phyloP scores from a whole-genome alignment of 1,140 invertebrate species.

The Meloidogyne chitwoodi region DNA sequence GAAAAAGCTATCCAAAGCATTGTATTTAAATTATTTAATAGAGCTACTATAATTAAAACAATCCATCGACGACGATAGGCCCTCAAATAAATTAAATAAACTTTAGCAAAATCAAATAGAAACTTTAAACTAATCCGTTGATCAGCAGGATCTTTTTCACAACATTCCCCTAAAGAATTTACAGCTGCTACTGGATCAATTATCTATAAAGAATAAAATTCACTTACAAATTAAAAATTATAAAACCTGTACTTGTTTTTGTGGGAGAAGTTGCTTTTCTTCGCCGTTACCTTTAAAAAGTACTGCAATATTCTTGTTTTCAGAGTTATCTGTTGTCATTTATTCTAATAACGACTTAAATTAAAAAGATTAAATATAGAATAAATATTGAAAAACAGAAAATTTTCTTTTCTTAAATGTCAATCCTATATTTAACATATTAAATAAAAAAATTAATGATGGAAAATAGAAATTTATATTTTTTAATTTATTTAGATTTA shows the following conservation, averaged over 20 bases:
- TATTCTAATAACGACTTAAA: not conserved
- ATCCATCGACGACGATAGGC: slow-evolving; percentile 50
- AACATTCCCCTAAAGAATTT: slow-evolving; percentile 22
- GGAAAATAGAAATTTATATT: too few species aligned
- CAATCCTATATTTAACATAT: too few species aligned
- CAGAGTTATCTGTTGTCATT: not conserved
- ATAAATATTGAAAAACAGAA: too few species aligned
- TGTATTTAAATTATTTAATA: slow-evolving; percentile 44
- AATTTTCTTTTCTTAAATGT: too few species aligned
- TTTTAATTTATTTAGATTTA: too few species aligned
- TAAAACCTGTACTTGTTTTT: not conserved
- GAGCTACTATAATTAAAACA: slow-evolving; percentile 40
- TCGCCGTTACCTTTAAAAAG: not conserved
- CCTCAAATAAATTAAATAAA: slow-evolving; percentile 20
- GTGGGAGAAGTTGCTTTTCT: not conserved
- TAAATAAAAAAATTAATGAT: too few species aligned
- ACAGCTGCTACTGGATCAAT: slow-evolving; percentile 32
- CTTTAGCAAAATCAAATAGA: not conserved
- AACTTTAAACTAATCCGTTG: slow-evolving; percentile 30
- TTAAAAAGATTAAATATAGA: not conserved
- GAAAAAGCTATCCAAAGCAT: slow-evolving; percentile 47
- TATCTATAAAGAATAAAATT: not conserved
- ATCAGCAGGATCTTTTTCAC: slow-evolving; percentile 29
- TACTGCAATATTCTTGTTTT: not conserved
- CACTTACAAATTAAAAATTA: not conserved